Base-by-base conservation (phyloP, 2,888 invertebrate species). In the Archips crataeganus region DNA sequence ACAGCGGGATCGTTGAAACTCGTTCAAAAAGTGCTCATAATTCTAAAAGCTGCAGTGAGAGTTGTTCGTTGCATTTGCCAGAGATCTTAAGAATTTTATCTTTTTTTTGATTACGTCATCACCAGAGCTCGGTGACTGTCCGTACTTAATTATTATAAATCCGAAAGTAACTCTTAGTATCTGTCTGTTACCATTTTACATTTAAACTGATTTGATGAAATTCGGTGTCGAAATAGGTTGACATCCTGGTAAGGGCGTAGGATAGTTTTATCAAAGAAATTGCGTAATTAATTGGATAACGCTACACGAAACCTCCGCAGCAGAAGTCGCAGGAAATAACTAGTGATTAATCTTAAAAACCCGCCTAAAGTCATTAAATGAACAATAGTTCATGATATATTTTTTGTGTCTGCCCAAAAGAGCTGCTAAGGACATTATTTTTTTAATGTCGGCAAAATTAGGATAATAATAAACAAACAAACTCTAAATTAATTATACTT, bases 401-500 rank as follows among this genome's bases (percentile, higher is more conserved):
- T 57, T 57, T 54, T 23, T 54, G 54, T 54, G 54, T 54, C 23
- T 23, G 23, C 39, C 5, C 23, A 8, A 54, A 54, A 23, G 8
- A 8, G 54, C 15, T 54, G 54, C 54, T 23, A 15, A 15, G 51
- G 15, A 51, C 15, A 51, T n/a, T n/a, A 23, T 23, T 23, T 23
- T 23, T 54, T 0, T 11, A 23, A 47, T 15, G 39, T 5, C 9
- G 6, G 11, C 10, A 5, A 57, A 42, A 67, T 45, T 8, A 4
- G 23, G 3, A 13, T n/a, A 64, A 5, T 32, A n/a, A 67, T 32
- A 57, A 23, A 54, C 66, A 57, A 23, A 54, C 66, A 54, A 66
- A 67, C 57, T 67, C 45, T 45, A 32, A 67, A 67, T 67, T 42
- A 67, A 42, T 6, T 32, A 13, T 57, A 32, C 23, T 67, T 67